These are phyloP conservation scores for Caenorhabditis zanzibari DNA, from an alignment of 2,888 invertebrate species.

Conservation along the genomic window DNA sequence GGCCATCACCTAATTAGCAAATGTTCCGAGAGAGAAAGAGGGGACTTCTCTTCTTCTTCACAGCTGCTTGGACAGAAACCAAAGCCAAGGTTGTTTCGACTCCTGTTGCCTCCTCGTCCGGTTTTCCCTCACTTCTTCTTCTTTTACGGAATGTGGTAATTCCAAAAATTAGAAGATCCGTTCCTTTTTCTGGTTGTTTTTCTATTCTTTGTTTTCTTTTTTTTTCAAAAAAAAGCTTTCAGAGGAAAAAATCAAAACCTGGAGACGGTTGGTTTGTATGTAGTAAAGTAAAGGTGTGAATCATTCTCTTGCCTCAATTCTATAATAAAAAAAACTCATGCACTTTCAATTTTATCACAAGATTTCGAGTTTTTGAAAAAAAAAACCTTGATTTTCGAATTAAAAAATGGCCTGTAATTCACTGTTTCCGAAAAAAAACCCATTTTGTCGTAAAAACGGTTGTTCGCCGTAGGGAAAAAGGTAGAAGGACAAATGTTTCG, in stretches of 20 bases:
- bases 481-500: constrained; percentile 14
- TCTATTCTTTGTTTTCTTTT: too few relatives aligned
- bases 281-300: constrained; percentile 29
- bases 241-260: neutral
- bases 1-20: constrained; percentile 59
- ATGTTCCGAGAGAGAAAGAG: constrained; percentile 50
- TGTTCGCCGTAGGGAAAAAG: neutral
- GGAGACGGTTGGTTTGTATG: neutral
- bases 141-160: neutral
- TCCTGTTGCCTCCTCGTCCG: constrained; percentile 10
- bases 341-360: neutral
- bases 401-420: neutral
- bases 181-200: constrained; percentile 3
- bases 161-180: constrained; percentile 1
- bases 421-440: neutral
- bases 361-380: neutral
- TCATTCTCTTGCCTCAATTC: constrained; percentile 15
- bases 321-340: constrained; percentile 12
- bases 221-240: too few relatives aligned
- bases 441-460: constrained; percentile 19
- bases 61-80: constrained; percentile 41
- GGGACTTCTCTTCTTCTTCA: constrained; percentile 4
- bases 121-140: constrained; percentile 1
- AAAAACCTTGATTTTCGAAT: too few relatives aligned
- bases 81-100: constrained; percentile 38